Conservation (phyloP, 2,113 vertebrate species). For the Polypterus bichir region DNA sequence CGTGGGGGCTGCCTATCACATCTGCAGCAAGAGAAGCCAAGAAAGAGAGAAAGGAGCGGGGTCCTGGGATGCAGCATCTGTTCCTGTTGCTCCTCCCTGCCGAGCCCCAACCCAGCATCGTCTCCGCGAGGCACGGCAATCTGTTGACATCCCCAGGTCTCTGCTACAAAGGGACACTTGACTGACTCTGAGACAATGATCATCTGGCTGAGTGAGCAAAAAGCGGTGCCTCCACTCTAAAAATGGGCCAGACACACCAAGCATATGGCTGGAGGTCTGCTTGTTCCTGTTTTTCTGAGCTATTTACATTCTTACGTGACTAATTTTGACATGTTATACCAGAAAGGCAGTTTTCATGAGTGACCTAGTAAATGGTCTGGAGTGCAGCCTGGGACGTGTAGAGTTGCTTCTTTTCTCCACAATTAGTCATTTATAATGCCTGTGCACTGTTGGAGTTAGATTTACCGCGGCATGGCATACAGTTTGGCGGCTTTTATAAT, state of each 20-base stretch:
- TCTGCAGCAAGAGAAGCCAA: slow-evolving; percentile 31
- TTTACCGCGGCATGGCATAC: background rate
- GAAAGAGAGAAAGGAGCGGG: slow-evolving; percentile 28
- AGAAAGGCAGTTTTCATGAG: slow-evolving; percentile 32
- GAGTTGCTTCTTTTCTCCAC: slow-evolving; percentile 13
- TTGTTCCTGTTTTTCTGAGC: slow-evolving; percentile 35
- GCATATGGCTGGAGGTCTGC: slow-evolving; percentile 50
- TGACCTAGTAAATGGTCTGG: slow-evolving; percentile 32
- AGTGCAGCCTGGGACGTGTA: slow-evolving; percentile 17
- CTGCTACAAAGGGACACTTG: slow-evolving; percentile 34
- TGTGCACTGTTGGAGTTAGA: background rate
- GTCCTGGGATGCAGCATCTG: slow-evolving; percentile 65
- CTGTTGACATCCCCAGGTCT: slow-evolving; percentile 47
- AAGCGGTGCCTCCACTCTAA: slow-evolving; percentile 36
- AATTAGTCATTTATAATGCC: slow-evolving; percentile 15
- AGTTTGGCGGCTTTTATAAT: background rate
- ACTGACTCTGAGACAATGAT: slow-evolving; percentile 38
- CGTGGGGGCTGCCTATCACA: slow-evolving; percentile 27
- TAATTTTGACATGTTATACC: slow-evolving; percentile 49
- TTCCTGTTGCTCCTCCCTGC: slow-evolving; percentile 56
- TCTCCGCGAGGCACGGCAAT: slow-evolving; percentile 44
- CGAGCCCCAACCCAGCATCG: slow-evolving; percentile 33
- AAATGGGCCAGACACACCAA: slow-evolving; percentile 28
- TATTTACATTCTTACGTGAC: slow-evolving; percentile 53
- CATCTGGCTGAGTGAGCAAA: slow-evolving; percentile 47